Evolutionary conservation across 2,888 invertebrate genomes (phyloP).

Genomic region (Epistrophella euchroma): DNA sequence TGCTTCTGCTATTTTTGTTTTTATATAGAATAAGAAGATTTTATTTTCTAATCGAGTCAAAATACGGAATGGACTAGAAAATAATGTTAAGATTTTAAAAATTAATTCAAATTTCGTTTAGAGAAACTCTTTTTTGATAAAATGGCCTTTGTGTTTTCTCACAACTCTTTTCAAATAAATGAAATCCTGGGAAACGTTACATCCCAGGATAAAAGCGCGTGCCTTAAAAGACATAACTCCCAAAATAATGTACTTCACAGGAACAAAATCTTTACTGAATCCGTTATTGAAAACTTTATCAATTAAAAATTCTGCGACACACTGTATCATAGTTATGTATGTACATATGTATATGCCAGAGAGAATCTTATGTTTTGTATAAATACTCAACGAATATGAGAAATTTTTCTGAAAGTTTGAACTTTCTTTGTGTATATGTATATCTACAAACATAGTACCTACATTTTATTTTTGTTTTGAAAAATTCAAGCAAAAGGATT

Average conservation of each 20-base stretch:
- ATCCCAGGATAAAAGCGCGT: no score
- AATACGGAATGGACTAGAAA: no score
- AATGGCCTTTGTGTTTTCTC: no score
- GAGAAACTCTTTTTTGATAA: no score
- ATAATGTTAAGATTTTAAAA: no score
- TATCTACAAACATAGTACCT: not conserved
- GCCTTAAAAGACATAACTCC: not conserved
- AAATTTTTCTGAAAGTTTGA: constrained; percentile 53
- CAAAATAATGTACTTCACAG: not conserved
- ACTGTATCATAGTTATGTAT: constrained; percentile 47
- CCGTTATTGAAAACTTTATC: not conserved
- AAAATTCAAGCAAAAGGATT: constrained; percentile 65
- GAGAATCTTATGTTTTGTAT: constrained; percentile 2
- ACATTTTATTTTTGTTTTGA: constrained; percentile 55
- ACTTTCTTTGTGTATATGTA: constrained; percentile 40
- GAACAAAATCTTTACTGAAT: not conserved
- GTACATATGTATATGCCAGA: no score
- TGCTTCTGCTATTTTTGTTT: no score
- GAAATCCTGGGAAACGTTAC: no score
- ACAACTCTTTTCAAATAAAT: no score
- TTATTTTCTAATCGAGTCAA: no score
- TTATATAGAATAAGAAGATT: no score
- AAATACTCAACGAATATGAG: constrained; percentile 5
- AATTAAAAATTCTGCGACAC: constrained; percentile 20
- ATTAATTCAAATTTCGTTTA: no score